Base-by-base conservation (phyloP, 2,888 invertebrate species). In the Aspidapion aeneum region DNA sequence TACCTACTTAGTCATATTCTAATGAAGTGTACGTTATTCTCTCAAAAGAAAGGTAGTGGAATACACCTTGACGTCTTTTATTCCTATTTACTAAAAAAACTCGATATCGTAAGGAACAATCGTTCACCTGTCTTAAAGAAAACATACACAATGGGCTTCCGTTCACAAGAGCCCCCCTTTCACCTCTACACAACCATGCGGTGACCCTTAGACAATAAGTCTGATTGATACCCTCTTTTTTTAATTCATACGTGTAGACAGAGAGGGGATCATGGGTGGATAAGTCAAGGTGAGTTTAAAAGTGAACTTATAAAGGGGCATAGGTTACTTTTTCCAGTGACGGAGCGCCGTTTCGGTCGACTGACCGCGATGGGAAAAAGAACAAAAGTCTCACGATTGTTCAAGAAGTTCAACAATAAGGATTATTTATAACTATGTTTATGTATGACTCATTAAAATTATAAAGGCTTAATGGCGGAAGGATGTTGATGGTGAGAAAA, bases 81-180 rank as follows among this genome's bases (percentile, higher is more conserved):
- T n/a, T n/a, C n/a, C n/a, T n/a, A n/a, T n/a, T 12, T 35, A 35
- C 35, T 7, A 3, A 35, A 35, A 35, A 35, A 52, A 3, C 52
- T 7, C 63, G 58, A 63, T 67, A 61, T 62, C 48, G 60, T 61
- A 58, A 60, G 57, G 57, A 64, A 62, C 62, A 74, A 74, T 72
- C 72, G 72, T 73, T 75, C 74, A 75, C 74, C 74, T 75, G 75
- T 75, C 74, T 73, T 66, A 70, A 69, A 67, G 70, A 66, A 70
- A 66, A 71, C 72, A 73, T 69, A 71, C 72, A 73, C 69, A 66
- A 68, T 67, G 69, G 70, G 74, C 74, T 75, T 75, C 75, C 75
- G 75, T 75, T 75, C 75, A 74, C 75, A 75, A 73, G 74, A 72
- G 66, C 65, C 61, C 60, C 56, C 62, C 57, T 57, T 51, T 55